Evolutionary conservation across 2,797 vertebrate genomes (phyloP), one percentile per base, ranked within the genome.

Genomic region (Gambelia wislizenii): DNA sequence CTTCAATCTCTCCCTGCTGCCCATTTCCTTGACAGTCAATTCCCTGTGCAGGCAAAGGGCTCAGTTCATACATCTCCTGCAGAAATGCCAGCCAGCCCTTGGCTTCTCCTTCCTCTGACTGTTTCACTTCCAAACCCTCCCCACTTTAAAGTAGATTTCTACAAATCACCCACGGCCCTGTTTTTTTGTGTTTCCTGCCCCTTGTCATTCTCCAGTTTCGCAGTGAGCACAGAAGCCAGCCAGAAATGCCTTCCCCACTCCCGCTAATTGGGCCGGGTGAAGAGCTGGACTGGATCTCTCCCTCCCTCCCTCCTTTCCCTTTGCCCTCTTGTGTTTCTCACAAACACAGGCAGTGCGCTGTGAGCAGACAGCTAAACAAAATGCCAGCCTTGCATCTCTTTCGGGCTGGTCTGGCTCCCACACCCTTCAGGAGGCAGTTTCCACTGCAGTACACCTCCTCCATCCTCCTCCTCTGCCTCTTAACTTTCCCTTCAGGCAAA

Each of bases 401-500:
- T n/a, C 44, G 79, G 86, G 76, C 78, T 39, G 0, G 0, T 64
- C 42, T 12, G 83, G 83, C 52, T n/a, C 30, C 64, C 12, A 25
- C 12, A 42, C n/a, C 83, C 82, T 56, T 90, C 42, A 1, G 61
- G 89, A 92, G 10, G 72, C 81, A 2, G 3, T 49, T 91, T 49
- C 33, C 39, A 30, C 93, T 7, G 77, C 92, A 95, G 90, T 72
- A 74, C 70, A 36, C 80, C 49, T 86, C 86, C 85, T 81, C 22
- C 6, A 5, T 2, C 83, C 72, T 42, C 33, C n/a, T 49, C 6
- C 6, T 10, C 87, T 69, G n/a, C 49, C 81, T 59, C 70, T 82
- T 70, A 5, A 59, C 86, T 18, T 78, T 83, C 89, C 91, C 56
- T 92, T 86, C 76, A 61, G 91, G 90, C 95, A 88, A 89, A 91